Conservation (phyloP, 2,113 vertebrate species). For the Daboia siamensis region DNA sequence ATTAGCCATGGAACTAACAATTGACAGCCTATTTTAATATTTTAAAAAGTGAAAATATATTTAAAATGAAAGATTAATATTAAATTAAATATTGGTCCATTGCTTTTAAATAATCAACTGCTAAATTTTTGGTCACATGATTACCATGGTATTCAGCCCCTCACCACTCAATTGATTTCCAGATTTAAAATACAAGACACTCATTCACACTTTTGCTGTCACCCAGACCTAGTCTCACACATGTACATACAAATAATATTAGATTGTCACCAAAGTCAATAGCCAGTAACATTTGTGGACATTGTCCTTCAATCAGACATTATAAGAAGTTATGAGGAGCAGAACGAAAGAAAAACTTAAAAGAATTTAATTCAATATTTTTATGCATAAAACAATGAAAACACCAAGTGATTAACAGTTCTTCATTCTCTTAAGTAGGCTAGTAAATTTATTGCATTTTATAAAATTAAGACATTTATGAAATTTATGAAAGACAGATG, state of each 20-base stretch:
- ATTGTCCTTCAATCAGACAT: neutral
- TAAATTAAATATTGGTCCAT: neutral
- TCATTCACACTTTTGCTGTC: neutral
- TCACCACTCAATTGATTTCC: neutral
- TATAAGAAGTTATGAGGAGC: neutral
- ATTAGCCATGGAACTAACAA: neutral
- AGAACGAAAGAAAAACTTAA: neutral
- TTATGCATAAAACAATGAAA: neutral
- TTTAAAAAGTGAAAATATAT: neutral
- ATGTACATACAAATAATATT: neutral
- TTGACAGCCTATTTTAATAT: neutral
- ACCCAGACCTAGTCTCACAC: neutral
- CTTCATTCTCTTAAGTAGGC: neutral
- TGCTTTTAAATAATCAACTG: neutral
- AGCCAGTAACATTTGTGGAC: neutral
- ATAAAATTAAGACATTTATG: neutral
- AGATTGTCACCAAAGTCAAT: neutral
- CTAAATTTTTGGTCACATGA: neutral
- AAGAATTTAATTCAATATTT: neutral
- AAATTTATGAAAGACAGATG: neutral
- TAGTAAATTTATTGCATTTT: neutral
- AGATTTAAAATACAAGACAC: neutral
- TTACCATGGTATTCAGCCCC: neutral
- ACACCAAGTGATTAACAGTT: neutral
- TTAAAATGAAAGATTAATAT: neutral